These are phyloP conservation scores for Myrmophylax atrothorax DNA, from an alignment of 2,113 vertebrate genomes.

Conservation along the genomic window DNA sequence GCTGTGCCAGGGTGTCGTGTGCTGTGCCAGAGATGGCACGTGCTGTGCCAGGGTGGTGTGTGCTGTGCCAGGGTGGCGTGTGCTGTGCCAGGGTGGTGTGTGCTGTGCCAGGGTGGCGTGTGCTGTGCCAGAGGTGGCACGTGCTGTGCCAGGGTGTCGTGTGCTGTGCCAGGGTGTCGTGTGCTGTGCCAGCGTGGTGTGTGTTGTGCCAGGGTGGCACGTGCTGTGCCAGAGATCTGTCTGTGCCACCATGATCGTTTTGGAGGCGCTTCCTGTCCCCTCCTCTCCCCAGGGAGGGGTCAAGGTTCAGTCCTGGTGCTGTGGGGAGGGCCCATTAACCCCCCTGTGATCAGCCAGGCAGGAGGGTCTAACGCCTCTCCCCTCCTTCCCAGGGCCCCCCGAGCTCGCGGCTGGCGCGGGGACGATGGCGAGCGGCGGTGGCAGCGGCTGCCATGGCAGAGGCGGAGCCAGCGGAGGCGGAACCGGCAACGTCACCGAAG, in stretches of 20 bases:
- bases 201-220: too few relatives aligned
- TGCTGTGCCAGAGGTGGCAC: neutral
- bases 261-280: neutral
- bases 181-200: too few relatives aligned
- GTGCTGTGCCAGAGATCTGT: too few relatives aligned
- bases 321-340: too few relatives aligned
- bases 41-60: neutral
- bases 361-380: neutral
- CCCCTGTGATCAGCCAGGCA: neutral
- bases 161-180: too few relatives aligned
- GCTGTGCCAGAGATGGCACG: neutral
- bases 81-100: too few relatives aligned
- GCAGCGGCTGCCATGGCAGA: accelerated
- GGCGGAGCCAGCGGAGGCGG: neutral
- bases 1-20: neutral
- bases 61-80: too few relatives aligned
- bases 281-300: accelerated
- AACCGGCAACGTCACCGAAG: neutral
- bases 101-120: neutral
- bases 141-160: neutral
- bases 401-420: accelerated
- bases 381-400: neutral
- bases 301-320: neutral
- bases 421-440: accelerated
- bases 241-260: too few relatives aligned